A percentile compares a stretch with the other conserved stretches of the same genome.
These are phyloP conservation scores for Toxotes jaculatrix DNA, from an alignment of 2,113 vertebrate genomes.

Conservation along the genomic window DNA sequence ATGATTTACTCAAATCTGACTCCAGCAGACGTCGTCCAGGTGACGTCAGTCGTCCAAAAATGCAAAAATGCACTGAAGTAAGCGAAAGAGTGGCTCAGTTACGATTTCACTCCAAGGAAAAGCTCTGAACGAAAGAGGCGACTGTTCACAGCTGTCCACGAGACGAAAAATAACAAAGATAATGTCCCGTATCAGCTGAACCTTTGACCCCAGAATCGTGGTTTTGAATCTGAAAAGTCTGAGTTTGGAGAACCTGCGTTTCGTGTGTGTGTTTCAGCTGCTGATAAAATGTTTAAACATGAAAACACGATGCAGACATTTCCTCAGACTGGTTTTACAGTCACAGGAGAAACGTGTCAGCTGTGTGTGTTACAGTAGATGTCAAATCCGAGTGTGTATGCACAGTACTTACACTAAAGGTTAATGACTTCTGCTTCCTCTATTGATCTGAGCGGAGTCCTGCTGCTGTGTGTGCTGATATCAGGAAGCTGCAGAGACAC, in stretches of 20 bases:
- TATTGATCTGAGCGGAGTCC: conserved; percentile 5
- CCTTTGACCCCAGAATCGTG: no score
- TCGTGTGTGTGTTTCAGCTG: not conserved
- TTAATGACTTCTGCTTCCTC: conserved; percentile 3
- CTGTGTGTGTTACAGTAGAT: not conserved
- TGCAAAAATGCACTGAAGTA: not conserved
- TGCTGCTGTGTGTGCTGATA: not conserved
- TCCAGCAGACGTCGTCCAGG: not conserved
- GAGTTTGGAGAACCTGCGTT: not conserved
- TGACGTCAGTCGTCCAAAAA: not conserved
- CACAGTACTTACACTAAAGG: not conserved
- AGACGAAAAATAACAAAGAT: not conserved
- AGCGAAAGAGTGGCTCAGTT: not conserved
- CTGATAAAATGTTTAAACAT: no score
- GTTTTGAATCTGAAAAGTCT: not conserved
- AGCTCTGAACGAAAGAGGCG: not conserved
- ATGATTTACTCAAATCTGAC: not conserved
- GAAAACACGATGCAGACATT: no score
- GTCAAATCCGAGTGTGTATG: not conserved
- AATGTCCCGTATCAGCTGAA: no score
- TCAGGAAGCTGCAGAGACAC: not conserved
- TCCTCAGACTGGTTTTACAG: no score
- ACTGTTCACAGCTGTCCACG: not conserved
- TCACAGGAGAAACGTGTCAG: no score
- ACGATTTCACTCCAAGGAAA: not conserved